Conservation (phyloP, 2,888 invertebrate genomes). For the Trichopria drosophilae region DNA sequence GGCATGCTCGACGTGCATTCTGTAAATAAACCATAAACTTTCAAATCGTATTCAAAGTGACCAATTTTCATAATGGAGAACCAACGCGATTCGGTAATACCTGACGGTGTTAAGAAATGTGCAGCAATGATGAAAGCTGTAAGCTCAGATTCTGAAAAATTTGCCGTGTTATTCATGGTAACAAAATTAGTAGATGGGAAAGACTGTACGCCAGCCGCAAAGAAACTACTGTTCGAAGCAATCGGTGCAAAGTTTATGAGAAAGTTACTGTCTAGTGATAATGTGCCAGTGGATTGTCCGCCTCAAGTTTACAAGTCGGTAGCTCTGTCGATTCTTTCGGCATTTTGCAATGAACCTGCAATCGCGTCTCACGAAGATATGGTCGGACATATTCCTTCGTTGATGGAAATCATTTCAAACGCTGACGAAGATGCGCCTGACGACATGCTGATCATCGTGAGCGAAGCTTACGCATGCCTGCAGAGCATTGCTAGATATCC, state of each 20-base stretch:
- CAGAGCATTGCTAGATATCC: slow-evolving; percentile 79
- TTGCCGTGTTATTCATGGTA: slow-evolving; percentile 88
- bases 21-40: slow-evolving; percentile 19
- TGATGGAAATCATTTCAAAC: slow-evolving; percentile 81
- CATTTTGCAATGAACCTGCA: slow-evolving; percentile 81
- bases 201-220: slow-evolving; percentile 74
- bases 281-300: slow-evolving; percentile 84
- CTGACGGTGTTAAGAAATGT: slow-evolving; percentile 84
- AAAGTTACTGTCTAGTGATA: slow-evolving; percentile 74
- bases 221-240: slow-evolving; percentile 82
- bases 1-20: slow-evolving; percentile 23
- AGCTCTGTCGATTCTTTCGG: slow-evolving; percentile 82
- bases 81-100: slow-evolving; percentile 57
- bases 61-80: slow-evolving; percentile 21
- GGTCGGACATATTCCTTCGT: slow-evolving; percentile 79
- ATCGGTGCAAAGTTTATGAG: slow-evolving; percentile 86
- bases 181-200: slow-evolving; percentile 85
- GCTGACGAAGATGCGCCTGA: slow-evolving; percentile 84
- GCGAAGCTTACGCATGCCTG: slow-evolving; percentile 82
- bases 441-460: slow-evolving; percentile 83
- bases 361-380: slow-evolving; percentile 82
- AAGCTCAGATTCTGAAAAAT: slow-evolving; percentile 85
- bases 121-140: slow-evolving; percentile 78
- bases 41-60: neutral
- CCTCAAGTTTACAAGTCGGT: slow-evolving; percentile 89